phyloP scores from a whole-genome alignment of 2,113 vertebrate species.

The Egretta garzetta region DNA sequence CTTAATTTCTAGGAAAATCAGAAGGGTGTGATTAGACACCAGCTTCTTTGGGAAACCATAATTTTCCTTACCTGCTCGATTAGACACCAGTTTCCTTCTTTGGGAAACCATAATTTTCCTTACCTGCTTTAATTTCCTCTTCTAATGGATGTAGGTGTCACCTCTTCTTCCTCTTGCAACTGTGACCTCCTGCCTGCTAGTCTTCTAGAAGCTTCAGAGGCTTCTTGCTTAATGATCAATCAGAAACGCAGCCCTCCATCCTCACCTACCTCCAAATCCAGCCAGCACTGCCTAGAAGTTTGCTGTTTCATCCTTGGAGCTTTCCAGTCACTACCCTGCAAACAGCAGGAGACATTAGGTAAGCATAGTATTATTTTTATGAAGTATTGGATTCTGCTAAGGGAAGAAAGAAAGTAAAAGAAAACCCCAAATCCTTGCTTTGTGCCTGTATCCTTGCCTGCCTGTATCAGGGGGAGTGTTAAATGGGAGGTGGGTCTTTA shows the following conservation, averaged over 20 bases:
- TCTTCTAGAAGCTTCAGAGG: not conserved
- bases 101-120: not conserved
- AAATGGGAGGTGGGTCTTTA: not conserved
- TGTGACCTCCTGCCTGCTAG: not conserved
- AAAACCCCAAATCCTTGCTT: not conserved
- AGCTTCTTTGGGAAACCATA: not conserved
- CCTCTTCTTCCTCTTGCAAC: not conserved
- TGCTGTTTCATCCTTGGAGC: not conserved
- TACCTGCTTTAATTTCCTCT: not conserved
- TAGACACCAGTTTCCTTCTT: not conserved
- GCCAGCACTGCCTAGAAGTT: not conserved
- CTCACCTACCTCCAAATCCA: not conserved
- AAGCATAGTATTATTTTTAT: accelerated
- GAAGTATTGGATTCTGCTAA: not conserved
- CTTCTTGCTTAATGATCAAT: not conserved
- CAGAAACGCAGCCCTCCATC: not conserved
- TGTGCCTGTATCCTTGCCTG: not conserved
- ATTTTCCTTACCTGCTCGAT: not conserved
- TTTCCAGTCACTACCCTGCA: not conserved
- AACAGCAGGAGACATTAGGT: not conserved
- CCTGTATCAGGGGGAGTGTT: not conserved
- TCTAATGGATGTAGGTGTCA: not conserved
- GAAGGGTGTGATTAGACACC: not conserved
- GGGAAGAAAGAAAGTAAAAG: not conserved
- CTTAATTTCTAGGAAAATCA: not conserved